These are phyloP conservation scores for Lycopodina hypogea DNA, from an alignment of 37 sponge, comb jelly and placozoan genomes.

Conservation along the genomic window DNA sequence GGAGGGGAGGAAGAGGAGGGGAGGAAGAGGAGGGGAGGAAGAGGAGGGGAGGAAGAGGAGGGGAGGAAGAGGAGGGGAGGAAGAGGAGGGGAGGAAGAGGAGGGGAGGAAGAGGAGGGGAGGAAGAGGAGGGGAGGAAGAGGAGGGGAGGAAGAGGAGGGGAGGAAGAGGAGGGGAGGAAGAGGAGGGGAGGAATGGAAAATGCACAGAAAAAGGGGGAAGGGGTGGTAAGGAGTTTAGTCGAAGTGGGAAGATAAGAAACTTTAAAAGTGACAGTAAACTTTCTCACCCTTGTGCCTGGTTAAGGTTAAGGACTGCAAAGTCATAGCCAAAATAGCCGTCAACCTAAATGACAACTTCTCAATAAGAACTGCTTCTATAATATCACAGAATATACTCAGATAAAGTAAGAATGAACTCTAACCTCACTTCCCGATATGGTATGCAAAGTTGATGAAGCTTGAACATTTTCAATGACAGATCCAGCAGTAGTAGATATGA, in stretches of 20 bases:
- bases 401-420: not conserved
- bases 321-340: constrained; percentile 56
- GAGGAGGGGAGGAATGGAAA: too few relatives aligned
- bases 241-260: not conserved
- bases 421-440: not conserved
- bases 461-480: not conserved
- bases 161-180: too few relatives aligned
- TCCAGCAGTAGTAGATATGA: not conserved
- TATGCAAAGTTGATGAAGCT: not conserved
- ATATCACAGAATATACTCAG: not conserved
- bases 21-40: too few relatives aligned
- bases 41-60: too few relatives aligned
- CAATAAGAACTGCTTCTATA: not conserved
- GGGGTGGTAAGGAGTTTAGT: too few relatives aligned
- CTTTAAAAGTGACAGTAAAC: not conserved
- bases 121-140: too few relatives aligned
- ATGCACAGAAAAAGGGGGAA: not conserved
- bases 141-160: too few relatives aligned
- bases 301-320: constrained; percentile 28
- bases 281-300: constrained; percentile 12
- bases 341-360: constrained; percentile 10
- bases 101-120: too few relatives aligned
- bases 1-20: too few relatives aligned
- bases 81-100: too few relatives aligned
- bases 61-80: too few relatives aligned